Evolutionary conservation across 2,113 vertebrate genomes (phyloP), one percentile per base, ranked within the genome.

Genomic region (Alexandromys fortis): DNA sequence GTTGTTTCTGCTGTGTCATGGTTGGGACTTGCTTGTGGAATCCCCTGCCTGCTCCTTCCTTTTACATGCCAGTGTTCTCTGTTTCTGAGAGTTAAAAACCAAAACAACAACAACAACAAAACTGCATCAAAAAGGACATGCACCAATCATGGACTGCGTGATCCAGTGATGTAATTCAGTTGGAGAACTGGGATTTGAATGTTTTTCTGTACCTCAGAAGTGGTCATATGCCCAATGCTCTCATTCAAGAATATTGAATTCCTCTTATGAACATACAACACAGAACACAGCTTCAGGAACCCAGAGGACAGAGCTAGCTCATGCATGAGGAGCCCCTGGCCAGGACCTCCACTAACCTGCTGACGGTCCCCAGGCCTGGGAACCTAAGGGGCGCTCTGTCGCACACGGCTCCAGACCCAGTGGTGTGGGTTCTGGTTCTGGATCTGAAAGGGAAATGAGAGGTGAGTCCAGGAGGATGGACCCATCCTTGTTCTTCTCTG

Each of bases 401-500:
- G 65, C 3, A 0, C 88, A 49, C 86, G 79, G 19, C 92, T 86
- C 96, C 97, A 97, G n/a, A 95, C 97, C 97, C 97, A 97, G 90
- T 97, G 96, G 13, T 90, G 75, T 8, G 97, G 95, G 30, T 97
- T 95, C 88, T 96, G 95, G 79, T 81, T 89, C 88, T 97, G 97
- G 85, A 95, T 97, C 97, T 95, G 90, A 70, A 91, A 96, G 58
- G 42, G 55, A 94, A 79, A 75, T 28, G 17, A 19, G n/a, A 22
- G 6, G 24, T 94, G 67, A 93, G 61, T 8, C 52, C 49, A 65
- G 14, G 35, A 81, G 55, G 28, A 76, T 11, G 16, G 28, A 2
- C 42, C 42, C 47, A 5, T n/a, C 30, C 68, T 61, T 33, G 6
- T 12, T 47, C 19, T 55, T 45, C 67, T 26, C 63, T 9, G 14